Conservation (phyloP, 2,797 vertebrate species). For the Syncerus caffer region DNA sequence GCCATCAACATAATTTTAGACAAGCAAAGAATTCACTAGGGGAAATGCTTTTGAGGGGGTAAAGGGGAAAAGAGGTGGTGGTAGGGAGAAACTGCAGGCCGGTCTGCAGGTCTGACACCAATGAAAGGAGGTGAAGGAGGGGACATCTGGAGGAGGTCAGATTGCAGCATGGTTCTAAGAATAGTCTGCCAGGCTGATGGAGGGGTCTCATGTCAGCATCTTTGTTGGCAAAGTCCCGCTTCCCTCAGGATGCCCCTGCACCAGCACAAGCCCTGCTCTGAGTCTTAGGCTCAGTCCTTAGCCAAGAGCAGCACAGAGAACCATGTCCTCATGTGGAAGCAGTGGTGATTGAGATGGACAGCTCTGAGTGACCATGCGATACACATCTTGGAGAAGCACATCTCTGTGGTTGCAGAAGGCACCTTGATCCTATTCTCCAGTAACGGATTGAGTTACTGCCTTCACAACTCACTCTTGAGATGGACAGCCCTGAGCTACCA, state of each 20-base stretch:
- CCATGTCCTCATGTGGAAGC: fast-evolving
- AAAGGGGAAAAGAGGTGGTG: fast-evolving
- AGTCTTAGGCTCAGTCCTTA: not conserved
- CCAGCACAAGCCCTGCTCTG: fast-evolving
- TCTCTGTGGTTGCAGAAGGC: not conserved
- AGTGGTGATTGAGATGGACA: fast-evolving
- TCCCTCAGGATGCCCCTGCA: too few relatives aligned
- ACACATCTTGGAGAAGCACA: fast-evolving
- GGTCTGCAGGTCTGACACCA: too few relatives aligned
- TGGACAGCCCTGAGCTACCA: not conserved
- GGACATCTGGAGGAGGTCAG: not conserved
- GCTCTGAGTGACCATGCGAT: not conserved
- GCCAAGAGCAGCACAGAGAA: not conserved
- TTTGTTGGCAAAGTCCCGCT: fast-evolving
- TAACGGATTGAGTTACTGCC: not conserved
- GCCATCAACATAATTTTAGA: not conserved
- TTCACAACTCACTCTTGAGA: not conserved
- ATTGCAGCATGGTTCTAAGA: not conserved
- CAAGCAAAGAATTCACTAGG: too few relatives aligned
- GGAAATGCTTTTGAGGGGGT: too few relatives aligned
- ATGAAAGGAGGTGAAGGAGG: not conserved
- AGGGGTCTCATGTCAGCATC: fast-evolving
- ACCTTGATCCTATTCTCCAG: too few relatives aligned
- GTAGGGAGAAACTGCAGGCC: fast-evolving
- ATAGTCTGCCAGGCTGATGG: fast-evolving